Evolutionary conservation across 2,797 vertebrate genomes (phyloP), one percentile per base, ranked within the genome.

Genomic region (Eulemur mongoz): DNA sequence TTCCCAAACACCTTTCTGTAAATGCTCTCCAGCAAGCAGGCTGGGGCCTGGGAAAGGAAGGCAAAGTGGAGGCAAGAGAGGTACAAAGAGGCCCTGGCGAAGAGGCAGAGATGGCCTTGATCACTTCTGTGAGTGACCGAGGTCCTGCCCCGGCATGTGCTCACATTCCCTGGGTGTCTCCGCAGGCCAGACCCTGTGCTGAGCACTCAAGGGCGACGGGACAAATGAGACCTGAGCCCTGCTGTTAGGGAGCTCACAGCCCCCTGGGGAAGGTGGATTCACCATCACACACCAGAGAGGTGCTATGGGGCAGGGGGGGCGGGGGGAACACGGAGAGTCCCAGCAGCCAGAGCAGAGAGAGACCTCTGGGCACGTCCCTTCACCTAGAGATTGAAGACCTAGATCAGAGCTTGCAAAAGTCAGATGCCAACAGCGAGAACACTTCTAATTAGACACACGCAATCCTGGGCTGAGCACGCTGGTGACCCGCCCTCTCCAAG

Each of bases 381-480:
- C 32, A 10, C 45, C 79, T 59, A 15, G 22, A 91, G n/a, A 25
- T 2, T 27, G 35, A 80, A 78, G 78, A 38, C 15, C 13, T 7
- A 45, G 40, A 17, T 57, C n/a, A 63, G 76, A 73, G 40, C 35
- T 43, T 10, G 0, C 63, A 48, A 27, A 30, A 23, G 11, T 38
- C 35, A 38, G 23, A 25, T 10, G 45, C 43, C 98, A 98, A 98
- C 97, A 97, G 76, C 96, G 97, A 98, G 82, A 97, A 89, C 98
- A 98, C 97, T 98, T 98, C 98, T 98, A 98, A 98, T 98, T 98
- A 98, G 97, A 98, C 97, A 98, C 7, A 4, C 82, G 98, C 97
- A 98, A 97, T 98, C 97, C 98, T 96, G 95, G 89, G 89, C 98
- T 98, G 98, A 96, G 95, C 94, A 80, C 1, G 2, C 65, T 23